Conservation (phyloP, 2,888 invertebrate species). For the Clepsis dumicolana region DNA sequence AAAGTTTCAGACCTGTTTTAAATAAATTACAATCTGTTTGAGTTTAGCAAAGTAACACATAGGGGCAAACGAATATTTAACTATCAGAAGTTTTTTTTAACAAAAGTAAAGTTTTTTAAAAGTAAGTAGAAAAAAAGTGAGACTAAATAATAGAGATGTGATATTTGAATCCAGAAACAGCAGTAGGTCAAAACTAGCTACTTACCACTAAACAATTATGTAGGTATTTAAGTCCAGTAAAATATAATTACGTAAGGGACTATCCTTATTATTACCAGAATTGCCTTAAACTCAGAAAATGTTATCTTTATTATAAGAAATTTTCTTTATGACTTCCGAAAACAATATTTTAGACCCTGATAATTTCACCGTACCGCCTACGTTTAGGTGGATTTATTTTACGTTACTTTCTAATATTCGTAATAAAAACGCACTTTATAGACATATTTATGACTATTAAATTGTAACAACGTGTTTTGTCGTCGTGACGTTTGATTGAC, state of each 20-base stretch:
- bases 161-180: too few relatives aligned
- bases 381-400: slow-evolving; percentile 69
- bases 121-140: too few relatives aligned
- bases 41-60: too few relatives aligned
- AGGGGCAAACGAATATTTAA: too few relatives aligned
- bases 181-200: background rate
- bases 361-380: slow-evolving; percentile 70
- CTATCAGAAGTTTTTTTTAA: too few relatives aligned
- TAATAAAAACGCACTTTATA: slow-evolving; percentile 35
- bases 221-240: background rate
- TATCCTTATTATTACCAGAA: slow-evolving; percentile 55
- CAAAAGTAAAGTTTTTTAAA: too few relatives aligned
- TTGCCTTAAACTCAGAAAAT: slow-evolving; percentile 68
- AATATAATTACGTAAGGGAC: slow-evolving; percentile 2
- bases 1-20: too few relatives aligned
- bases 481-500: background rate
- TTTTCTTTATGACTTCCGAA: slow-evolving; percentile 79
- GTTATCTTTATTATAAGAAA: slow-evolving; percentile 73
- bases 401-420: slow-evolving; percentile 48
- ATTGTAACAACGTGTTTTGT: background rate
- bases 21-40: too few relatives aligned
- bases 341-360: slow-evolving; percentile 75
- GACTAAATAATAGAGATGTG: too few relatives aligned
- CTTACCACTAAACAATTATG: slow-evolving; percentile 17
- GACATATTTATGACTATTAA: background rate